Evolutionary conservation across 2,888 invertebrate genomes (phyloP), one percentile per base, ranked within the genome.

Genomic region (Ctenicera cuprea): DNA sequence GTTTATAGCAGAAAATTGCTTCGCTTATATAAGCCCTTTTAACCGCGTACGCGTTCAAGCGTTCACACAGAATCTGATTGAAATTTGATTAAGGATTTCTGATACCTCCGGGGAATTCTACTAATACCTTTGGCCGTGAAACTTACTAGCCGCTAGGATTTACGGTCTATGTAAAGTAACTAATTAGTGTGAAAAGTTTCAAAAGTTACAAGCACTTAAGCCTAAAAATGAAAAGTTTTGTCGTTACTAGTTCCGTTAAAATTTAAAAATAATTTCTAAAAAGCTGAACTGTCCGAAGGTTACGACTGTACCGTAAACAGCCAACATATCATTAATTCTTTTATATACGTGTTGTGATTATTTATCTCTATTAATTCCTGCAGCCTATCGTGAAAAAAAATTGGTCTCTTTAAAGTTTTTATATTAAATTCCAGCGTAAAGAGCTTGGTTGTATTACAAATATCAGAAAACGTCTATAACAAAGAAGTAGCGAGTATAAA

Each of bases 71-170:
- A 68, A 59, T 68, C 59, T 68, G 68, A 68, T 68, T 68, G 68
- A 68, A 68, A 68, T 68, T 68, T 68, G 68, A 68, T 68, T 68
- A 61, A 68, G 45, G 68, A 59, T 68, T 45, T 68, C 41, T 68
- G 68, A 61, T 59, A 30, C 59, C 59, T 57, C 20, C 14, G 30
- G 59, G 45, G 59, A 68, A 68, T 68, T 59, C 48, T 16, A 48
- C 41, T 67, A 67, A 67, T 67, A 67, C 43, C 43, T 20, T 14
- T 14, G 26, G 30, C 41, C 22, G 30, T 22, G 22, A 57, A 66
- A 50, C 52, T 65, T 65, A n/a, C n/a, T n/a, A n/a, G n/a, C 52
- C 30, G 18, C n/a, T 30, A 48, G 11, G 18, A 65, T 65, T 30
- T n/a, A 2, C 37, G 20, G 38, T 52, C 41, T 20, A 16, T 18